A percentile compares a stretch with the other conserved stretches of the same genome.
These are phyloP conservation scores for Drosophila persimilis DNA, from an alignment of 1,140 invertebrate species.

Conservation along the genomic window DNA sequence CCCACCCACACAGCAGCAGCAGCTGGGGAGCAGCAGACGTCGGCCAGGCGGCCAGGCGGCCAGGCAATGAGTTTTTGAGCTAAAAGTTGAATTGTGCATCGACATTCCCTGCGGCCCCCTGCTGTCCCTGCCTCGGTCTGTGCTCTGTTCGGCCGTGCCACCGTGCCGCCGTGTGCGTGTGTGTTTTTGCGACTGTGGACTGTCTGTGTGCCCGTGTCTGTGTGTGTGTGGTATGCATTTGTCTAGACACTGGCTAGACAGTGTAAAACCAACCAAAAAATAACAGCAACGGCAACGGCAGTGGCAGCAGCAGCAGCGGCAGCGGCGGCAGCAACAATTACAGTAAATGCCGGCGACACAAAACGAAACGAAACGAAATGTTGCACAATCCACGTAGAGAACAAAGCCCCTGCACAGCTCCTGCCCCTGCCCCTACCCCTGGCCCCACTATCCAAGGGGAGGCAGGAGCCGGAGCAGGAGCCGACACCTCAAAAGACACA, in stretches of 20 bases:
- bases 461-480: conserved; percentile 1
- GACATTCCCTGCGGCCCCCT: conserved; percentile 39
- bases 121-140: not conserved
- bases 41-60: conserved; percentile 54
- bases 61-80: conserved; percentile 78
- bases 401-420: not conserved
- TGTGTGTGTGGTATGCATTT: conserved; percentile 78
- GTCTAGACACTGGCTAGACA: conserved; percentile 82
- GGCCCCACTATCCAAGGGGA: too few species aligned
- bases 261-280: conserved; percentile 79
- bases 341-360: conserved; percentile 76
- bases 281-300: conserved; percentile 38
- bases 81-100: conserved; percentile 81
- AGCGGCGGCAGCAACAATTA: conserved; percentile 57
- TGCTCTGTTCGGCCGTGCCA: not conserved
- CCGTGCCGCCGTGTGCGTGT: conserved; percentile 8
- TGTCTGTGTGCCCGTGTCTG: conserved; percentile 34
- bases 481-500: conserved; percentile 41
- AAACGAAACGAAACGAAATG: conserved; percentile 76
- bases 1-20: conserved; percentile 22
- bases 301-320: too few species aligned
- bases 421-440: too few species aligned
- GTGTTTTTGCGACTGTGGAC: not conserved
- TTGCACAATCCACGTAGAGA: conserved; percentile 67
- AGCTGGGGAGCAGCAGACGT: not conserved